A percentile compares a stretch with the other conserved stretches of the same genome.
Evolutionary conservation across 2,113 vertebrate species (phyloP).

Genomic region (Colius striatus): DNA sequence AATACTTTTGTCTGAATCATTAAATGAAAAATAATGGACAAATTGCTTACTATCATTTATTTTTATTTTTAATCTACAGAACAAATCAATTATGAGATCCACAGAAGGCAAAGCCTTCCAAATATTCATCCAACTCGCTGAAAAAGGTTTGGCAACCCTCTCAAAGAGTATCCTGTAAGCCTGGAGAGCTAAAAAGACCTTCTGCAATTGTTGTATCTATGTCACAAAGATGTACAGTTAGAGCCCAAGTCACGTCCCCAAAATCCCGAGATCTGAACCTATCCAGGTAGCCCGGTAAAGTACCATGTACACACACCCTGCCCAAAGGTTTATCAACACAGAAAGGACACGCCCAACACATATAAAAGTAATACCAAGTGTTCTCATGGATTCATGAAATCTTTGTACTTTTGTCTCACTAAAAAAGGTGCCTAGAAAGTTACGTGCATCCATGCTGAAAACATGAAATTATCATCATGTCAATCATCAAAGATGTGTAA

Average conservation of each 20-base stretch:
- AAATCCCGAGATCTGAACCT: too few relatives aligned
- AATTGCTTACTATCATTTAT: too few relatives aligned
- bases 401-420: neutral
- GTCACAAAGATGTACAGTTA: neutral
- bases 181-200: too few relatives aligned
- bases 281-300: neutral
- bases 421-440: too few relatives aligned
- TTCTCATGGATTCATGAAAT: neutral
- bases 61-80: too few relatives aligned
- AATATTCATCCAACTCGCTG: too few relatives aligned
- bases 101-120: too few relatives aligned
- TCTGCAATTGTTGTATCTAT: neutral
- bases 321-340: neutral
- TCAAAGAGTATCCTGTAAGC: too few relatives aligned
- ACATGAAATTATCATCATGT: neutral
- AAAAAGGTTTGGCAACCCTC: too few relatives aligned
- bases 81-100: too few relatives aligned
- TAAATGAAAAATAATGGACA: slow-evolving; percentile 59
- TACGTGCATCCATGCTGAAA: neutral
- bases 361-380: neutral
- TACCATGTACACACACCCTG: fast-evolving
- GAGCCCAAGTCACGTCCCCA: neutral
- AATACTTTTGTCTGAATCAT: slow-evolving; percentile 16
- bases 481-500: neutral
- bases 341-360: neutral